Conservation (phyloP, 2,888 invertebrate species). For the Pterostichus madidus region DNA sequence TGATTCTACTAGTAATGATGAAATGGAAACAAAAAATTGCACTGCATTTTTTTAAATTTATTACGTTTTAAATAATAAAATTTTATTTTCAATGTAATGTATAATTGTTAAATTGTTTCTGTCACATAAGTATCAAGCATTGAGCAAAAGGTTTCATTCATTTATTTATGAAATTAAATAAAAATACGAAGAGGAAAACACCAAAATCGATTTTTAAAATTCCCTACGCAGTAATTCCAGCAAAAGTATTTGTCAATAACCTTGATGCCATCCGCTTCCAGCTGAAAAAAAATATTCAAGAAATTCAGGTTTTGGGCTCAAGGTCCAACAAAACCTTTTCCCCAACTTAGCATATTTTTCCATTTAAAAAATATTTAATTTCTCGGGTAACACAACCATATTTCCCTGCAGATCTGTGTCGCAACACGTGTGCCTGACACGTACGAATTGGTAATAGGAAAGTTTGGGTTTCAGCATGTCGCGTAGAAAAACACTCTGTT, state of each 20-base stretch:
- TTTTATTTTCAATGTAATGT: too few relatives aligned
- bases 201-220: too few relatives aligned
- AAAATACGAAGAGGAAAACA: too few relatives aligned
- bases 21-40: too few relatives aligned
- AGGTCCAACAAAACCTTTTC: conserved; percentile 31
- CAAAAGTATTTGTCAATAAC: not conserved
- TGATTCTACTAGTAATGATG: too few relatives aligned
- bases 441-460: conserved; percentile 61
- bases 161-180: too few relatives aligned
- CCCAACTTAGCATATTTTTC: conserved; percentile 51
- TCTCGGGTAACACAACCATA: conserved; percentile 33
- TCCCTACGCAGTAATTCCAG: too few relatives aligned
- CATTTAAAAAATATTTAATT: conserved; percentile 61
- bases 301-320: conserved; percentile 30
- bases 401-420: conserved; percentile 29
- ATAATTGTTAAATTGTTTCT: too few relatives aligned
- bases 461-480: conserved; percentile 50
- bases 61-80: too few relatives aligned
- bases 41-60: too few relatives aligned
- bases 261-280: not conserved
- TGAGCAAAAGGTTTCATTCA: too few relatives aligned
- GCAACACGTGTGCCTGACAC: conserved; percentile 61
- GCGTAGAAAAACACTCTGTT: conserved; percentile 61
- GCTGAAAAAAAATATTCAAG: conserved; percentile 28
- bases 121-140: too few relatives aligned